These are phyloP conservation scores for Syritta pipiens DNA, from an alignment of 2,888 invertebrate genomes.

Conservation along the genomic window DNA sequence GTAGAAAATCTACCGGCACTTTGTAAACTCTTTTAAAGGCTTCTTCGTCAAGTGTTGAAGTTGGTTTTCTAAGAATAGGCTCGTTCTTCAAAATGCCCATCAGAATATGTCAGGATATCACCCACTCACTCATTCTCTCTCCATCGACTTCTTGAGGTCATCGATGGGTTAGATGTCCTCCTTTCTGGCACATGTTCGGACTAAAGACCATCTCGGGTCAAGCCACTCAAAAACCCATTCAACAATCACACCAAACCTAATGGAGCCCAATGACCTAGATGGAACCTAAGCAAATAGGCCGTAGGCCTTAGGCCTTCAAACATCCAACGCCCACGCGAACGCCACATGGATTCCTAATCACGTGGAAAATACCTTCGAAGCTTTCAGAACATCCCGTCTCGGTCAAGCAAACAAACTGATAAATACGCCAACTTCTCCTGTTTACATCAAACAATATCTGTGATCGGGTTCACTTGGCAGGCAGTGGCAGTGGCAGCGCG, in stretches of 20 bases:
- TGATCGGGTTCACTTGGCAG: slow-evolving; percentile 24
- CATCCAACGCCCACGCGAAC: too few species aligned
- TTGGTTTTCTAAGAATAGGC: too few species aligned
- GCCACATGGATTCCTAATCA: slow-evolving; percentile 15
- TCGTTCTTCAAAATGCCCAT: too few species aligned
- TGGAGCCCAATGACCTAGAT: not conserved
- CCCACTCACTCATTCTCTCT: too few species aligned
- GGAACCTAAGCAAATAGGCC: not conserved
- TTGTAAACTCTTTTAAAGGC: too few species aligned
- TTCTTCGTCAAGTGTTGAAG: too few species aligned
- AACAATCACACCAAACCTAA: not conserved
- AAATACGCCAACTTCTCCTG: not conserved
- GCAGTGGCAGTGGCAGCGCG: too few species aligned
- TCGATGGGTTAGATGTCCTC: too few species aligned
- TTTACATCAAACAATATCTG: not conserved
- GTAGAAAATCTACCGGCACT: too few species aligned
- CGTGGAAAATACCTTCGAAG: slow-evolving; percentile 7
- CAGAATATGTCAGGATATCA: too few species aligned
- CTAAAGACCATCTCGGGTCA: not conserved
- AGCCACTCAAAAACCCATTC: not conserved
- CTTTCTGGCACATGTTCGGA: too few species aligned
- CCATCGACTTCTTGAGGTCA: too few species aligned
- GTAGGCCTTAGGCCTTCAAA: not conserved
- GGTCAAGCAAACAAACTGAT: not conserved
- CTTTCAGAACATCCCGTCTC: not conserved